Evolutionary conservation across 2,113 vertebrate species (phyloP).

Genomic region (Syngnathoides biaculeatus): DNA sequence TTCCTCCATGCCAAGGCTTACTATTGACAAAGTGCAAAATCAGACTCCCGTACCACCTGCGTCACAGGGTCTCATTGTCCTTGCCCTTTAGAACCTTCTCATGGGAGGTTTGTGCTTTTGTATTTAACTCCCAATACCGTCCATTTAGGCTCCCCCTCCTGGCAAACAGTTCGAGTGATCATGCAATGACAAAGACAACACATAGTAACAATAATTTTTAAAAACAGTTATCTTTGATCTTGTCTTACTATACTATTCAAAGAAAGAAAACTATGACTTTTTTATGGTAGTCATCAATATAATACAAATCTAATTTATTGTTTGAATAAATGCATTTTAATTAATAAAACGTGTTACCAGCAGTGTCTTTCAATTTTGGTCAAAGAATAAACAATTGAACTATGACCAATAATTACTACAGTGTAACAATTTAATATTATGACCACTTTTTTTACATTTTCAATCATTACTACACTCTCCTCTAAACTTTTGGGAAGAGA

Average conservation of each 20-base stretch:
- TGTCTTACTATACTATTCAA: not conserved
- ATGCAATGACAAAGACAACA: constrained; percentile 11
- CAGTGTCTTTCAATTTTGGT: not conserved
- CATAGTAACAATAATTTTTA: too few relatives aligned
- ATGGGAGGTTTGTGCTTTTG: constrained; percentile 12
- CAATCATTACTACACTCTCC: not conserved
- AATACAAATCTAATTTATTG: not conserved
- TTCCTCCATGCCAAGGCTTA: constrained; percentile 27
- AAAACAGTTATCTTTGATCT: not conserved
- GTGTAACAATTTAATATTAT: too few relatives aligned
- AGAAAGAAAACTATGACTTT: not conserved
- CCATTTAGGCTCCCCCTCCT: not conserved
- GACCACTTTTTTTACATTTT: too few relatives aligned
- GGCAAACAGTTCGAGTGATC: constrained; percentile 1
- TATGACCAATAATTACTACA: too few relatives aligned
- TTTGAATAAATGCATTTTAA: not conserved
- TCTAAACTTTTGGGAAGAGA: not conserved
- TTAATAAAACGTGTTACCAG: not conserved
- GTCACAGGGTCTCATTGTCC: constrained; percentile 24
- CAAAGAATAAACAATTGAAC: not conserved
- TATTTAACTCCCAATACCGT: constrained; percentile 18
- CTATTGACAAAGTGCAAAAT: constrained; percentile 16
- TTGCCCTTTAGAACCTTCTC: not conserved
- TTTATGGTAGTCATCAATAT: not conserved
- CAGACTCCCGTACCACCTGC: constrained; percentile 6